Evolutionary conservation across 2,888 invertebrate species (phyloP), one percentile per base, ranked within the genome.

Genomic region (Schizaphis graminum): DNA sequence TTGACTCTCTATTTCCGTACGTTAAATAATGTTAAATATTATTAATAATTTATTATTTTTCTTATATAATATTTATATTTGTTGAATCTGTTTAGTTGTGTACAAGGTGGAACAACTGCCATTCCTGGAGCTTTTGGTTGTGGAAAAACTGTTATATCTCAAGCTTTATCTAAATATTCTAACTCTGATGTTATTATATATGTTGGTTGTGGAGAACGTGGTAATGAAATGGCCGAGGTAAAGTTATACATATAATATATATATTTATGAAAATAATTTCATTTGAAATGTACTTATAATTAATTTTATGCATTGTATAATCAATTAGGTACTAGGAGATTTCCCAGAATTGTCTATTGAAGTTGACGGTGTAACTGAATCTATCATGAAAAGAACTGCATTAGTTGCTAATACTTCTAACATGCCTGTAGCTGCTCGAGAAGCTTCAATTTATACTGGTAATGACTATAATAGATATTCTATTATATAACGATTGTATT

Each of bases 361-460:
- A 96, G 99, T 99, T 95, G 99, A 99, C 35, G 99, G 99, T 24
- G 97, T 97, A 85, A 98, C 98, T 2, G 99, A 99, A 96, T 99
- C 99, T 95, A 99, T 99, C 96, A 99, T 99, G 99, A 99, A 99
- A 97, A 98, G 99, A 96, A 99, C 99, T 5, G 98, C 99, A 77
- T 97, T 99, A 94, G 99, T 99, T 44, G 99, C 99, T 95, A 99
- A 99, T 96, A 99, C 99, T 57, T 99, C 99, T 95, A 99, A 99
- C 98, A 99, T 99, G 99, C 99, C 99, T 96, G 99, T 99, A 95
- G 99, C 99, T 95, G 99, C 99, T 96, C 98, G 99, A 96, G 99
- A 99, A 96, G 99, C 99, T 95, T 99, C 99, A 96, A 99, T 99
- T 96, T 99, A 99, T 96, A 99, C 99, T 95, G 99, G 99, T 96